Base-by-base conservation (phyloP, 1,140 invertebrate genomes). In the Panagrolaimus sp. region DNA sequence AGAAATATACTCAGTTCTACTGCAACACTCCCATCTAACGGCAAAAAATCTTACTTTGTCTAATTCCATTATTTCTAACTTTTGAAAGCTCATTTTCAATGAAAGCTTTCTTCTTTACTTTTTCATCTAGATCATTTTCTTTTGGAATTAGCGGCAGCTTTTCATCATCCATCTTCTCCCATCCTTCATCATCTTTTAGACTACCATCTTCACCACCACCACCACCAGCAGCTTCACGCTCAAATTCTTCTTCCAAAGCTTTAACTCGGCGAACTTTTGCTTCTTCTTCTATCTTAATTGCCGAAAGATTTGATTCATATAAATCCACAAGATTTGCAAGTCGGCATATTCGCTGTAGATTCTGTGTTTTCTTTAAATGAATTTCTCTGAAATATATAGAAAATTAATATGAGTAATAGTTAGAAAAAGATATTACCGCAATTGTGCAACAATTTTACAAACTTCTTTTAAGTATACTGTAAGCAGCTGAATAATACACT, bases 391-490 rank as follows among this genome's bases (percentile, higher is more conserved):
- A 74, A 64, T 9, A 0, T 38, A 38, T 57, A 38, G 31, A 38
- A 38, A 7, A 31, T 27, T 44, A 57, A 47, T 38, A 27, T 66
- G 27, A 31, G n/a, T 0, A 16, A 9, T 23, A n/a, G 47, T 27
- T 7, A 20, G n/a, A 14, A 25, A 31, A 2, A 5, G 1, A 47
- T 46, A n/a, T n/a, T n/a, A 75, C 78, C 78, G 67, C 48, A 80
- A 66, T 45, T 80, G 70, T 11, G 74, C 53, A 38, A 77, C 74
- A 48, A 77, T 79, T 11, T 51, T 43, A 23, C 74, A 69, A 9
- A 77, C 78, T n/a, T 77, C 53, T 47, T 80, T 73, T 63, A 77
- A 63, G 63, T 81, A 77, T 27, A 72, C 61, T 20, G 63, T 70
- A 5, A 77, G 61, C 20, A 77, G 51, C 46, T 67, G 61, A 14